These are phyloP conservation scores for Cantharis nigra DNA, from an alignment of 2,888 invertebrate genomes.

Conservation along the genomic window DNA sequence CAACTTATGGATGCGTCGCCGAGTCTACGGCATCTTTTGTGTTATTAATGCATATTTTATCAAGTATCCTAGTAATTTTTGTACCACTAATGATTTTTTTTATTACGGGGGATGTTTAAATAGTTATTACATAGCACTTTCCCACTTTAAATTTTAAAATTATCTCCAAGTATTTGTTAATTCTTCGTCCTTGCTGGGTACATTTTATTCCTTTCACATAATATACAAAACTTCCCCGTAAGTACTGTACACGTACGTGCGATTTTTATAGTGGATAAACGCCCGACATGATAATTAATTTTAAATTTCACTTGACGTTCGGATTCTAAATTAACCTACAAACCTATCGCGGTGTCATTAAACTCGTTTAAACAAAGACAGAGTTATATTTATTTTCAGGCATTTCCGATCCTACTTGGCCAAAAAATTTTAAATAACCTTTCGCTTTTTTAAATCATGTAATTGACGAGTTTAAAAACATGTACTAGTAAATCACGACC, in stretches of 20 bases:
- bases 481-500: neutral
- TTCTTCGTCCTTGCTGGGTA: neutral
- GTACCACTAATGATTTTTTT: neutral
- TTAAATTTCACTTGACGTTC: neutral
- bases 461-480: neutral
- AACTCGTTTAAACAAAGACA: neutral
- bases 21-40: constrained; percentile 8
- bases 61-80: neutral
- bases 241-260: neutral
- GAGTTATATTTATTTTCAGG: neutral
- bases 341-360: neutral
- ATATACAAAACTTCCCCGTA: neutral
- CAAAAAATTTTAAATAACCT: neutral
- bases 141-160: neutral
- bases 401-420: neutral
- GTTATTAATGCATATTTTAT: neutral
- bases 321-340: neutral
- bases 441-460: neutral
- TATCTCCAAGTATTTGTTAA: neutral
- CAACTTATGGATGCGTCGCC: constrained; percentile 23
- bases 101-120: neutral
- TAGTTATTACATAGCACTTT: neutral
- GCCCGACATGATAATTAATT: neutral
- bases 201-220: neutral
- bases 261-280: neutral